These are phyloP conservation scores for Elmis aenea DNA, from an alignment of 2,888 invertebrate genomes.

Conservation along the genomic window DNA sequence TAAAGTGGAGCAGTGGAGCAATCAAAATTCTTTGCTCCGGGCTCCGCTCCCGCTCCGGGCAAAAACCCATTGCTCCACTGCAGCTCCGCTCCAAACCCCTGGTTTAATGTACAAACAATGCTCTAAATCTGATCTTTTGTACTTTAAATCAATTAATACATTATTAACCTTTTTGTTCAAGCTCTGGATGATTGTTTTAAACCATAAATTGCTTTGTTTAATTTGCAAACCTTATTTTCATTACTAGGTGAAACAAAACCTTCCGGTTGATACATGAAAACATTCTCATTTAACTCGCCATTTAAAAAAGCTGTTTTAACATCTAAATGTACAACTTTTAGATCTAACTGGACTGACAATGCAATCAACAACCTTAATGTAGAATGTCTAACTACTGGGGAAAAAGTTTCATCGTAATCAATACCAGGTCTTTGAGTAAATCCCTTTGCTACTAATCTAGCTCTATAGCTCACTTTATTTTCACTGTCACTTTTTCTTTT, in stretches of 20 bases:
- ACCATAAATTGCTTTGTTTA: constrained; percentile 29
- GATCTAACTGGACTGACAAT: constrained; percentile 16
- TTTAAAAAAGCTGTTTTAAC: constrained; percentile 28
- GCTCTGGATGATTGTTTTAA: constrained; percentile 9
- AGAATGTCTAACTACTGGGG: constrained; percentile 15
- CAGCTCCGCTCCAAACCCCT: too few species aligned
- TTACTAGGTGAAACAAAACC: constrained; percentile 4
- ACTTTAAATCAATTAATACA: not conserved
- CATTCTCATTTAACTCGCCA: constrained; percentile 25
- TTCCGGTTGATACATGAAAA: constrained; percentile 23
- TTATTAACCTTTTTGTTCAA: not conserved
- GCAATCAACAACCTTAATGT: constrained; percentile 22
- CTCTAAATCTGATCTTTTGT: not conserved
- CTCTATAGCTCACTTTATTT: constrained; percentile 18
- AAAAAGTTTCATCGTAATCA: constrained; percentile 20
- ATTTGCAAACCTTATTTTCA: constrained; percentile 15
- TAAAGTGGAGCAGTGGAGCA: too few species aligned
- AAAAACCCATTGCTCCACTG: too few species aligned
- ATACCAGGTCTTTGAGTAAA: constrained; percentile 20
- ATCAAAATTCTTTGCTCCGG: too few species aligned
- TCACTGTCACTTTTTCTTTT: constrained; percentile 26
- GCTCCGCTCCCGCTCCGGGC: too few species aligned
- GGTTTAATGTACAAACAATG: not conserved
- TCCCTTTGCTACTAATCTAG: constrained; percentile 16
- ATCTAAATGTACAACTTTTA: constrained; percentile 26